phyloP scores from a whole-genome alignment of 2,888 invertebrate genomes.

The Drosophila falleni region DNA sequence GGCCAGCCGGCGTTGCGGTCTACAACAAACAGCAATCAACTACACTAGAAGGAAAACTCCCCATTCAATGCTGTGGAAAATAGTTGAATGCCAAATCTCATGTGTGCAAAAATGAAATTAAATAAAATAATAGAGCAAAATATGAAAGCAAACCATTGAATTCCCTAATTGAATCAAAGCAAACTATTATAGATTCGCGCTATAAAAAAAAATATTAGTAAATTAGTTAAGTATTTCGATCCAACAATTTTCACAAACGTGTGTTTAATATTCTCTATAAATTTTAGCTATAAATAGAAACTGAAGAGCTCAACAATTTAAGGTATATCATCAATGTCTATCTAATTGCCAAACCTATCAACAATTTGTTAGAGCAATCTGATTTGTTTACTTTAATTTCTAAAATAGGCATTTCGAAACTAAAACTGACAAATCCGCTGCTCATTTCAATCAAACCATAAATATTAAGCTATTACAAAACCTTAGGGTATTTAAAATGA shows the following conservation, averaged over 20 bases:
- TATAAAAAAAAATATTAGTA: background rate
- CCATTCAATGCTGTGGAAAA: conserved; percentile 6
- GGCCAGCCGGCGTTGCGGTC: conserved; percentile 19
- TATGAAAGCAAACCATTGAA: background rate
- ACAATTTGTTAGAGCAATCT: background rate
- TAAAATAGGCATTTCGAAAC: background rate
- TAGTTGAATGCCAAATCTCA: conserved; percentile 15
- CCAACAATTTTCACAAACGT: background rate
- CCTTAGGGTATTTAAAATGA: conserved; percentile 32
- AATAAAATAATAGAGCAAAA: background rate
- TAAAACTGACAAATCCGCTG: conserved; percentile 20
- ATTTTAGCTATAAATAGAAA: background rate
- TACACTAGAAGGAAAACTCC: conserved; percentile 8
- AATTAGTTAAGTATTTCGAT: conserved; percentile 1
- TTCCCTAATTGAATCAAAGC: conserved; percentile 21
- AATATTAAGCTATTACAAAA: conserved; percentile 4
- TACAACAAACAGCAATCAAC: conserved; percentile 15
- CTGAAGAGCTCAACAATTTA: background rate
- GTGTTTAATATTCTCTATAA: background rate
- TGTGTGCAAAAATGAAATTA: conserved; percentile 16
- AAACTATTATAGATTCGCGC: no score
- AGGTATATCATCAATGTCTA: background rate
- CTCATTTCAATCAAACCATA: conserved; percentile 21
- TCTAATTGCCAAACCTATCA: background rate
- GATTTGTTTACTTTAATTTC: background rate